Percentiles rank a stretch among this genome's conserved stretches.
phyloP scores from a whole-genome alignment of 2,888 invertebrate species.

The Phalera bucephala region DNA sequence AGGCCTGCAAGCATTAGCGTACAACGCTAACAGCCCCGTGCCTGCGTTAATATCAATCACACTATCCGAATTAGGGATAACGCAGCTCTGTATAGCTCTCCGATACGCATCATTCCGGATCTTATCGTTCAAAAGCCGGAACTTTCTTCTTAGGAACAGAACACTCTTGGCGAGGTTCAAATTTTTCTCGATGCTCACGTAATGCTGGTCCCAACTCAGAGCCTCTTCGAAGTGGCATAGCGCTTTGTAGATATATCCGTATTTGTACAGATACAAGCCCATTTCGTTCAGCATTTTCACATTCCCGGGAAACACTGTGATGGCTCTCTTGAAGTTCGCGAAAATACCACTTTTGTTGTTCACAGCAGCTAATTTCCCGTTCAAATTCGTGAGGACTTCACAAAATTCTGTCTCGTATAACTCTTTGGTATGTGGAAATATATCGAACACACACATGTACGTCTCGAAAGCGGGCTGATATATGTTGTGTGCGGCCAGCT shows the following conservation, averaged over 20 bases:
- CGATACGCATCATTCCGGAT: no score
- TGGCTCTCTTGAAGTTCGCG: constrained; percentile 12
- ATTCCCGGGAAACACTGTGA: constrained; percentile 10
- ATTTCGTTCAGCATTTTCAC: constrained; percentile 14
- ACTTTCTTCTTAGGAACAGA: constrained; percentile 11
- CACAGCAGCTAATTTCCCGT: no score
- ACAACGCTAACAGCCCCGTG: no score
- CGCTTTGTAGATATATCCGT: constrained; percentile 70
- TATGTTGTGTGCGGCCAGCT: constrained; percentile 4
- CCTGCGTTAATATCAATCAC: no score
- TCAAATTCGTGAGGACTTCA: no score
- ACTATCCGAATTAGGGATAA: no score
- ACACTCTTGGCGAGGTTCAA: constrained; percentile 15
- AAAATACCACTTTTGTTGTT: constrained; percentile 14
- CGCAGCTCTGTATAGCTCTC: no score
- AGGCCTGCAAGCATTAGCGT: no score
- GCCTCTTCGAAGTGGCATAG: constrained; percentile 74
- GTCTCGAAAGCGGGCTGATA: constrained; percentile 12
- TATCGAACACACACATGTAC: no score
- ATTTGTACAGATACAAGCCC: constrained; percentile 19
- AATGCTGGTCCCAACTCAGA: constrained; percentile 61
- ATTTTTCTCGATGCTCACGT: constrained; percentile 45
- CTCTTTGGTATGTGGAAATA: no score
- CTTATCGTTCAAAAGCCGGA: no score
- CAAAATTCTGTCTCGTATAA: no score